A percentile compares a stretch with the other conserved stretches of the same genome.
Conservation (phyloP, 1,140 invertebrate species). For the Cylas formicarius region DNA sequence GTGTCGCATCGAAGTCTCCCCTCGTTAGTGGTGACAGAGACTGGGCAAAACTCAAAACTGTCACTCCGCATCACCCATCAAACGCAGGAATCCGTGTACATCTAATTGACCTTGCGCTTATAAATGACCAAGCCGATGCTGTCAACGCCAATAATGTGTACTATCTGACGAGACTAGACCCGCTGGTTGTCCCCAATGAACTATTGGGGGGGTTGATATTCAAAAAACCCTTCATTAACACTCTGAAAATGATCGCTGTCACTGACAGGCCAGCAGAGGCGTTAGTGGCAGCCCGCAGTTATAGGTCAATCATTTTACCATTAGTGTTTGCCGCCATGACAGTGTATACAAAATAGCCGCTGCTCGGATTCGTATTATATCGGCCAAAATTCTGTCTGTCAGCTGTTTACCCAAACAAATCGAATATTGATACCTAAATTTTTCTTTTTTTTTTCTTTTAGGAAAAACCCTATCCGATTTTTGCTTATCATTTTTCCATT, state of each 20-base stretch:
- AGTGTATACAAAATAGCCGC: too few species aligned
- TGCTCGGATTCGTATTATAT: too few species aligned
- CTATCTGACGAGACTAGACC: constrained; percentile 32
- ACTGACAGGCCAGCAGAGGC: constrained; percentile 23
- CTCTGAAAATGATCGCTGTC: constrained; percentile 38
- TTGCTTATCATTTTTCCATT: too few species aligned
- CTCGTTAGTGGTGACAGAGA: constrained; percentile 3
- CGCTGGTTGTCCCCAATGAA: constrained; percentile 22
- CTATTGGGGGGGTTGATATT: constrained; percentile 33
- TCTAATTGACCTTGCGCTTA: constrained; percentile 38
- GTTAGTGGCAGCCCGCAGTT: too few species aligned
- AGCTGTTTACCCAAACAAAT: too few species aligned
- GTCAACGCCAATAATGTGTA: constrained; percentile 37
- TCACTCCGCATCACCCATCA: constrained; percentile 23
- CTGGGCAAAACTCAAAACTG: constrained; percentile 21
- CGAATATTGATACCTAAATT: too few species aligned
- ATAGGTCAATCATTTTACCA: too few species aligned
- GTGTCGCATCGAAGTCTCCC: too few species aligned
- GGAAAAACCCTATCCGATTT: too few species aligned
- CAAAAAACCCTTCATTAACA: constrained; percentile 39
- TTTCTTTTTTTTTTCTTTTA: too few species aligned
- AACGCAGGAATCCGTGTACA: constrained; percentile 26
- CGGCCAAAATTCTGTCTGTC: too few species aligned
- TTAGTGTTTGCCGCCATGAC: too few species aligned
- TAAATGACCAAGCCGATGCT: constrained; percentile 36